A percentile compares a stretch with the other conserved stretches of the same genome.
Evolutionary conservation across 2,113 vertebrate genomes (phyloP).

Genomic region (Sander lucioperca): DNA sequence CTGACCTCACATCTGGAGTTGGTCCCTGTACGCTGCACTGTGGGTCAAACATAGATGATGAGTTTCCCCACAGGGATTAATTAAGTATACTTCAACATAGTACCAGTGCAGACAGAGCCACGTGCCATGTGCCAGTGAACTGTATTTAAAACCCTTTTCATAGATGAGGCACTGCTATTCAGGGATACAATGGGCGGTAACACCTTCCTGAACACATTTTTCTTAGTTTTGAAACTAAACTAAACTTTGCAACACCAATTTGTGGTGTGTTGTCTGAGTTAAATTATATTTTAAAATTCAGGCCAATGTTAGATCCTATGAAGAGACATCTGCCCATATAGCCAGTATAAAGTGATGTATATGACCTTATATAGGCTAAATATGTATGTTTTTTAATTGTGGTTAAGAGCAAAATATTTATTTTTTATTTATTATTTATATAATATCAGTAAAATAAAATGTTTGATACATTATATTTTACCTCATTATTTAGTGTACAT

Average conservation of each 20-base stretch:
- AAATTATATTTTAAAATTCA: constrained; percentile 11
- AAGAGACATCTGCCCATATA: not conserved
- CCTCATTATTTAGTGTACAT: not conserved
- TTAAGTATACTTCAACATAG: constrained; percentile 43
- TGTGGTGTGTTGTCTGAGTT: not conserved
- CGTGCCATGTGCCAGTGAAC: constrained; percentile 15
- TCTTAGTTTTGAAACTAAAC: not conserved
- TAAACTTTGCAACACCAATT: constrained; percentile 11
- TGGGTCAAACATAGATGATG: constrained; percentile 37
- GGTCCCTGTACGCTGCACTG: not conserved
- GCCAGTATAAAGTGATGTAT: not conserved
- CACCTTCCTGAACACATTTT: not conserved
- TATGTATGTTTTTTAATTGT: not conserved
- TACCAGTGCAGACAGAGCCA: not conserved
- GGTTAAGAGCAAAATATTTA: not conserved
- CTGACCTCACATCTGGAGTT: not conserved
- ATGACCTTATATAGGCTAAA: not conserved
- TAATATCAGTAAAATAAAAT: not conserved
- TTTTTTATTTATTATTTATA: too few relatives aligned
- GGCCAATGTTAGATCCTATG: not conserved
- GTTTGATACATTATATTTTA: not conserved
- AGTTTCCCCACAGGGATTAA: constrained; percentile 49
- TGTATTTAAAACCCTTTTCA: constrained; percentile 25
- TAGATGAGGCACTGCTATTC: constrained; percentile 2
- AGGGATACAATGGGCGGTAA: not conserved